Percentiles rank a stretch among this genome's conserved stretches.
These are phyloP conservation scores for Sphaerolaimus hirsutus DNA, from an alignment of 2,888 invertebrate genomes.

Conservation along the genomic window DNA sequence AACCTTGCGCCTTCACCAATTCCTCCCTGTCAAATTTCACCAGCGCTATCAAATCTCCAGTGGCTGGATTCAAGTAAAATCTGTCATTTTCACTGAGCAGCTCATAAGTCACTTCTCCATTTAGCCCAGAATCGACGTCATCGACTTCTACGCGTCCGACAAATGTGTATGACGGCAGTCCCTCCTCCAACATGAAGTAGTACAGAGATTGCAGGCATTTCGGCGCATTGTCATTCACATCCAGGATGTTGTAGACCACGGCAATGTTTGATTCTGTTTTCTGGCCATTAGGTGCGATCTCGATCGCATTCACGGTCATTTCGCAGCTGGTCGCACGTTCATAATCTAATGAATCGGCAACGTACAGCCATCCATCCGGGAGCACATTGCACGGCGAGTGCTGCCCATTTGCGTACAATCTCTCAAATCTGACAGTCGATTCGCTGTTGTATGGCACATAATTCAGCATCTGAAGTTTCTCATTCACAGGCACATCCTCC, in stretches of 20 bases:
- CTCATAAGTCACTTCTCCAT: slow-evolving; percentile 56
- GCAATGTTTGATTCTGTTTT: neutral
- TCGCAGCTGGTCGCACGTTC: neutral
- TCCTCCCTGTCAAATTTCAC: slow-evolving; percentile 2
- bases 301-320: neutral
- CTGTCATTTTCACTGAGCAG: slow-evolving; percentile 24
- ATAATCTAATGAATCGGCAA: slow-evolving; percentile 51
- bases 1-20: neutral
- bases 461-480: neutral
- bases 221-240: slow-evolving; percentile 56
- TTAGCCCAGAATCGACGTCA: slow-evolving; percentile 63
- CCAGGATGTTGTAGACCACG: slow-evolving; percentile 55
- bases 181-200: slow-evolving; percentile 1
- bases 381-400: slow-evolving; percentile 53
- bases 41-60: slow-evolving; percentile 2
- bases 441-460: neutral
- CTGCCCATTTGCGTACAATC: too few relatives aligned
- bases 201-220: neutral
- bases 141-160: slow-evolving; percentile 57
- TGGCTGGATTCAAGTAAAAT: slow-evolving; percentile 1
- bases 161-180: neutral
- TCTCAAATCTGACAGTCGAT: neutral
- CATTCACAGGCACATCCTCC: neutral
- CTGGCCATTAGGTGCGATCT: neutral
- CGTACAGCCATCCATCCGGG: slow-evolving; percentile 73